phyloP scores from a whole-genome alignment of 2,113 vertebrate species.

The Neotoma lepida region DNA sequence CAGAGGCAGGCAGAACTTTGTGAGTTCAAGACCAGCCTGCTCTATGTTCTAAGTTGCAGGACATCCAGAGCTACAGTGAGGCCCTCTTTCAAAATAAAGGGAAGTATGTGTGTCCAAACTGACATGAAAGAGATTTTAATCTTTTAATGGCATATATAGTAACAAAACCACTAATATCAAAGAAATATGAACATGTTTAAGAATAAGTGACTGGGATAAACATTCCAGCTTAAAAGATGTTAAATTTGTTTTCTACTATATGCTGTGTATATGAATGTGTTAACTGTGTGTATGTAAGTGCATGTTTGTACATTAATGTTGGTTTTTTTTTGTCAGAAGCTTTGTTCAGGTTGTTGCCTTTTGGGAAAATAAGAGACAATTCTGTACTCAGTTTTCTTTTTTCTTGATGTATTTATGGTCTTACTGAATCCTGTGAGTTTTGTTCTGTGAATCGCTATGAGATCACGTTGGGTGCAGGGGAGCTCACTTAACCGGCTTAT shows the following conservation, averaged over 20 bases:
- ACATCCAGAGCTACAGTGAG: neutral
- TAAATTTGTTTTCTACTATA: neutral
- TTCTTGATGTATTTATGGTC: neutral
- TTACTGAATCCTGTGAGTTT: neutral
- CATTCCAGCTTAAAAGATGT: neutral
- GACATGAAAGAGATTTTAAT: too few species aligned
- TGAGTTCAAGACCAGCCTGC: too few species aligned
- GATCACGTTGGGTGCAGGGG: neutral
- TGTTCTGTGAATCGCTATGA: neutral
- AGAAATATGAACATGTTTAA: too few species aligned
- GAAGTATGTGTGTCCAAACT: neutral
- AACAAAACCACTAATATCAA: too few species aligned
- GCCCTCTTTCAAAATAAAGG: neutral
- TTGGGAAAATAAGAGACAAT: neutral
- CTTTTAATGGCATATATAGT: too few species aligned
- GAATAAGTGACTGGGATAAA: neutral
- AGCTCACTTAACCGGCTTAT: neutral
- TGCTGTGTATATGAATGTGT: neutral
- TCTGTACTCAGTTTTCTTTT: neutral
- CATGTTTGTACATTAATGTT: neutral
- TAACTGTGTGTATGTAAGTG: neutral
- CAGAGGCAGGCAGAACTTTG: too few species aligned
- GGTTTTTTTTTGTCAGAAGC: neutral
- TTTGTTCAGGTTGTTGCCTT: neutral
- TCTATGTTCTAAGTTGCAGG: too few species aligned